Evolutionary conservation across 2,888 invertebrate genomes (phyloP).

Genomic region (Tipula helvola): DNA sequence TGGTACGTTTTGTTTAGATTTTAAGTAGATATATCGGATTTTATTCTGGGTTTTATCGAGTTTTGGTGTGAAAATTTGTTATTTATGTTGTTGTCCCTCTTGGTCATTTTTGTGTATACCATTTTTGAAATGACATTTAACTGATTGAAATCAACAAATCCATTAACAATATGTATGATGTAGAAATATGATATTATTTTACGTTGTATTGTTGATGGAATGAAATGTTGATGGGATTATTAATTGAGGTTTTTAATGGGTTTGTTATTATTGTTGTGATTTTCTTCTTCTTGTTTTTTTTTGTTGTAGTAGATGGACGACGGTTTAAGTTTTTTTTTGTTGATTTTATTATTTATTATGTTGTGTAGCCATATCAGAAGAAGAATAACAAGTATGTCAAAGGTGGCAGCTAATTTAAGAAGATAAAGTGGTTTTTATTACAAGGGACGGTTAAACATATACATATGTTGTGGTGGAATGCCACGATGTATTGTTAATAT

Average conservation of each 20-base stretch:
- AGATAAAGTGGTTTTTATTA: not conserved
- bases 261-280: not conserved
- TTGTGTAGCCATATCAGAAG: not conserved
- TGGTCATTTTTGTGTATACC: not conserved
- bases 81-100: not conserved
- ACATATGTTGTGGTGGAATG: not conserved
- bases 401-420: not conserved
- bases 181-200: not conserved
- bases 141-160: constrained; percentile 4
- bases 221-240: constrained; percentile 4
- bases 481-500: not conserved
- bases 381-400: not conserved
- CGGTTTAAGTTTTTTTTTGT: not conserved
- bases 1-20: not conserved
- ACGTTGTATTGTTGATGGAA: not conserved
- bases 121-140: not conserved
- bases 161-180: not conserved
- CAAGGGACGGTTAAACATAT: not conserved
- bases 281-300: not conserved
- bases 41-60: not conserved
- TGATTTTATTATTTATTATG: not conserved
- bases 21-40: not conserved
- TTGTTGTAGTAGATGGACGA: not conserved
- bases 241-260: not conserved
- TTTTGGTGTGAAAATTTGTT: not conserved